Evolutionary conservation across 2,797 vertebrate species (phyloP).

Genomic region (Tympanoctomys barrerae): DNA sequence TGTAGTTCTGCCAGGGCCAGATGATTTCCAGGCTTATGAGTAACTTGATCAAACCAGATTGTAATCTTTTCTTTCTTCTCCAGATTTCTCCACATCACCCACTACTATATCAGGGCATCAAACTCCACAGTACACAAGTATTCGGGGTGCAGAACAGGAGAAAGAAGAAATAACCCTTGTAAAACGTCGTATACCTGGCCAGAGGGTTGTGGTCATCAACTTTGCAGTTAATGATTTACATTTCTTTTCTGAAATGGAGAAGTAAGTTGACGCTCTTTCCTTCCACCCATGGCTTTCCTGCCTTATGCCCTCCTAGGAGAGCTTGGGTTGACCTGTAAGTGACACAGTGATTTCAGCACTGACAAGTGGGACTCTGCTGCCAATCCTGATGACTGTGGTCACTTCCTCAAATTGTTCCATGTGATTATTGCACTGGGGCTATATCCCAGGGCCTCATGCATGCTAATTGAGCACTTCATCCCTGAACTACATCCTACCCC

Average conservation of each 20-base stretch:
- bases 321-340: not conserved
- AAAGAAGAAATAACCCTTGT: slow-evolving; percentile 57
- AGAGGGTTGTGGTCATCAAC: slow-evolving; percentile 81
- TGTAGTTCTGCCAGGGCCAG: not conserved
- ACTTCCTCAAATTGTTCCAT: not conserved
- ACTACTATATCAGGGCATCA: not conserved
- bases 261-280: slow-evolving; percentile 78
- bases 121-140: rapidly evolving
- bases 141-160: not conserved
- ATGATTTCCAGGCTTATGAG: not conserved
- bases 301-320: not conserved
- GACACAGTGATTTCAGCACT: not conserved
- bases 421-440: not conserved
- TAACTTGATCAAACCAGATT: not conserved
- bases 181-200: slow-evolving; percentile 80
- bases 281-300: not conserved
- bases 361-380: not conserved
- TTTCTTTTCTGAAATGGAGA: slow-evolving; percentile 89
- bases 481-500: not conserved
- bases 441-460: not conserved
- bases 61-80: slow-evolving; percentile 14
- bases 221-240: slow-evolving; percentile 86
- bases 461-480: not conserved
- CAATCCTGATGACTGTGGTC: not conserved
- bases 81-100: slow-evolving; percentile 76